Evolutionary conservation across 2,113 vertebrate species (phyloP), one percentile per base, ranked within the genome.

Genomic region (Carassius gibelio): DNA sequence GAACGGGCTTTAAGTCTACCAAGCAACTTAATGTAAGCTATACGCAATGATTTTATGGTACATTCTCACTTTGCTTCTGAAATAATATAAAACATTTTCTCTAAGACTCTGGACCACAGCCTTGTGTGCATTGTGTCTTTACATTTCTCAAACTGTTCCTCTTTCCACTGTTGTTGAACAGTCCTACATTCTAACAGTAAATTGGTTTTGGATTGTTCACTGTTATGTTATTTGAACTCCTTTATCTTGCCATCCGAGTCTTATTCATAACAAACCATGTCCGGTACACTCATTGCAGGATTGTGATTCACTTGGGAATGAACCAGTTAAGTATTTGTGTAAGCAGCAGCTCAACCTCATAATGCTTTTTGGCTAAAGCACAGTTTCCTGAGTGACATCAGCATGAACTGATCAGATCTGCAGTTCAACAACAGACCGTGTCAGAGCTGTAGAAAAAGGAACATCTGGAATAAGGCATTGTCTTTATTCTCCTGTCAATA

Each of bases 401-500:
- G 4, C 26, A 30, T 30, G 9, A 64, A 64, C 23, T 11, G 62
- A 26, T n/a, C n/a, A n/a, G n/a, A n/a, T 30, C 62, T 14, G 23
- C 10, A 14, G 14, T 3, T 68, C 26, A 36, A 36, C 14, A 68
- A 1, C 66, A 48, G 3, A 30, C 45, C 11, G 45, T 48, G 45
- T 48, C 10, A 48, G 45, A 9, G 66, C 68, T 1, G 36, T 36
- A 19, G 21, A 4, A 9, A 8, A 3, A 64, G 4, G 19, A 71
- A 15, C 30, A 66, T 15, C 14, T 34, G 2, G 42, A 42, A 72
- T 42, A 7, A 59, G 26, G 14, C 23, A 75, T 48, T 66, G 71
- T 36, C 77, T 89, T 45, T 88, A 79, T 83, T 80, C 55, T 6
- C 64, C 30, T 23, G 17, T 62, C 50, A 61, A 59, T 69, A 26